These are phyloP conservation scores for Cotesia vestalis DNA, from an alignment of 1,140 invertebrate genomes.

Conservation along the genomic window DNA sequence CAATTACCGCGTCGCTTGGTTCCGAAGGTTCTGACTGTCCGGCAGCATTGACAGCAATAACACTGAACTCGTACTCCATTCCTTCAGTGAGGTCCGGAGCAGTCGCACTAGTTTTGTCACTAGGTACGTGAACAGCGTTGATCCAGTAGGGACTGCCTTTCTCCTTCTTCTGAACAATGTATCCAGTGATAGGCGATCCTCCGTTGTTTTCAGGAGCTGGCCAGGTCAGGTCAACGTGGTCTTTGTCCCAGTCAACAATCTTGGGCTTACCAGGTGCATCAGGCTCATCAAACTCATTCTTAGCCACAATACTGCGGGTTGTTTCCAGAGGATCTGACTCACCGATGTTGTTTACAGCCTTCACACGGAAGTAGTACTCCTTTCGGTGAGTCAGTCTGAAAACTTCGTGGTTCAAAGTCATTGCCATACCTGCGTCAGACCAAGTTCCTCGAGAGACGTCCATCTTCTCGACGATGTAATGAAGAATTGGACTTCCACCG, in stretches of 20 bases:
- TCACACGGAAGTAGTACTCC: constrained; percentile 90
- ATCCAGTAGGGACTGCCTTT: constrained; percentile 90
- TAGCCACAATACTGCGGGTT: constrained; percentile 87
- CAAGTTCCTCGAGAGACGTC: constrained; percentile 93
- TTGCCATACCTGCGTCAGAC: constrained; percentile 92
- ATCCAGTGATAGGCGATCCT: constrained; percentile 91
- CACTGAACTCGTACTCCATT: constrained; percentile 95
- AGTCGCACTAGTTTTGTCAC: constrained; percentile 78
- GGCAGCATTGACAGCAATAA: constrained; percentile 94
- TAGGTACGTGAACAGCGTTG: constrained; percentile 86
- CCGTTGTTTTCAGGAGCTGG: constrained; percentile 85
- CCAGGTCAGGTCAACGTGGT: constrained; percentile 93
- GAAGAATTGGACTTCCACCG: constrained; percentile 92
- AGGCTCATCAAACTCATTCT: constrained; percentile 94
- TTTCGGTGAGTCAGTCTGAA: constrained; percentile 90
- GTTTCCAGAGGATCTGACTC: constrained; percentile 91
- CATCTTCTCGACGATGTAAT: constrained; percentile 98
- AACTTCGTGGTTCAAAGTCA: constrained; percentile 83
- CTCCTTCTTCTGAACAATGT: constrained; percentile 95
- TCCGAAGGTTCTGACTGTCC: constrained; percentile 95
- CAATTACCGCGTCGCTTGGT: constrained; percentile 87
- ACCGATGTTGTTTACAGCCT: constrained; percentile 94
- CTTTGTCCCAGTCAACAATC: constrained; percentile 89
- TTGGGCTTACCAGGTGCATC: constrained; percentile 89
- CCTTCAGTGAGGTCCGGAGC: constrained; percentile 91